Conservation (phyloP, 2,797 vertebrate genomes). For the Buphagus erythrorhynchus region DNA sequence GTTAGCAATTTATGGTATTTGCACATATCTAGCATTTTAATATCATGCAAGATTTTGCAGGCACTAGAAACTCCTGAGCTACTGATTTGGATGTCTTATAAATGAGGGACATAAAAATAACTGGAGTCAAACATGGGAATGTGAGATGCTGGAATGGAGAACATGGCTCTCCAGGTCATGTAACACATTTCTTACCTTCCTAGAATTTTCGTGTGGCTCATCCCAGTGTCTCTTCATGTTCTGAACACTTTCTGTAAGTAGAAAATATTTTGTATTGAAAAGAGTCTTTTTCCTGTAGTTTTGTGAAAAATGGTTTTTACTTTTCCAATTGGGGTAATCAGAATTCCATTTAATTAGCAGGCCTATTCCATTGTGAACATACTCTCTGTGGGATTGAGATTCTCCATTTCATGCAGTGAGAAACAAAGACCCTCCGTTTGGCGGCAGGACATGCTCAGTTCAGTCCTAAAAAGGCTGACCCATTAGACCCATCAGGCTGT, state of each 20-base stretch:
- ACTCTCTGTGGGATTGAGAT: neutral
- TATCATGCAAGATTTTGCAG: neutral
- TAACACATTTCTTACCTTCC: neutral
- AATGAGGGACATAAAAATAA: neutral
- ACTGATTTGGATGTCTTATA: neutral
- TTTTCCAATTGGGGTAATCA: neutral
- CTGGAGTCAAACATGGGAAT: neutral
- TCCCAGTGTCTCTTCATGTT: neutral
- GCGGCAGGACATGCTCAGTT: neutral
- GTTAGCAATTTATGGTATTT: slow-evolving; percentile 15
- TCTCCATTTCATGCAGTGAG: neutral
- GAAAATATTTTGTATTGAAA: neutral
- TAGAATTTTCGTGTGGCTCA: neutral
- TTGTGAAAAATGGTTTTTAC: neutral
- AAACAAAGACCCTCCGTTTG: neutral
- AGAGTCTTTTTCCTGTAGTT: neutral
- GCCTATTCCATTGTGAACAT: neutral
- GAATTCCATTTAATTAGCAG: neutral
- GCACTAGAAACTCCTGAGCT: neutral
- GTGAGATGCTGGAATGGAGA: neutral
- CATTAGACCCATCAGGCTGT: neutral
- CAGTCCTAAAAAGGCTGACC: neutral
- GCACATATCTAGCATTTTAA: neutral
- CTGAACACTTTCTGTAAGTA: neutral
- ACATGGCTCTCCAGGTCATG: neutral